Evolutionary conservation across 2,888 invertebrate species (phyloP), one percentile per base, ranked within the genome.

Genomic region (Limnephilus auricula): DNA sequence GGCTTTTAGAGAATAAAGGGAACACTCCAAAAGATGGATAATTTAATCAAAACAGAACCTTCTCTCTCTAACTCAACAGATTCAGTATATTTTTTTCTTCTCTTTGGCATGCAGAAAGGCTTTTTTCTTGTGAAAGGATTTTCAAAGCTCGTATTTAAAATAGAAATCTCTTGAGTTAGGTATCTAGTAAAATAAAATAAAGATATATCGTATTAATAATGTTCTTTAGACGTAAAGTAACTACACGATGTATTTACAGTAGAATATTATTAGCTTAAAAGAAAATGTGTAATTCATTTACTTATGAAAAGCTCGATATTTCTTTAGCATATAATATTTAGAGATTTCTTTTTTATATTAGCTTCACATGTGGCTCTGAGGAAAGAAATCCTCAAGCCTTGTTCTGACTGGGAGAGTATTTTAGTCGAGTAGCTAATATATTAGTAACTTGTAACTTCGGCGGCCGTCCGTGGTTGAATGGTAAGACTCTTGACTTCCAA

Each of bases 21-120:
- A 25, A 18, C 82, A 82, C 82, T 82, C 82, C 32, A 34, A 82
- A 82, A 32, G 34, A 32, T 82, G 82, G 82, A 82, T 82, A 82
- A 82, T 82, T 82, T 82, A 82, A 82, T 82, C 82, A 82, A 82
- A 34, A 34, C 25, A 65, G 65, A 25, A 65, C n/a, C 65, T n/a
- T 65, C 65, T 65, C 65, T n/a, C 9, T 65, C 25, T 9, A 65
- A 65, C 65, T 65, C 25, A 65, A 9, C 65, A 65, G 9, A 65
- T 65, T 65, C n/a, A 6, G 9, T n/a, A 15, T 50, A 65, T n/a
- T 65, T 40, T 40, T 40, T 40, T 65, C 65, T 25, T 65, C 65
- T n/a, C n/a, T 65, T 65, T 65, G 65, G 25, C 25, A 65, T n/a
- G 65, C 65, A 65, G 25, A 65, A 65, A 65, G 25, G 65, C 1